Base-by-base conservation (phyloP, 2,797 vertebrate genomes). In the Clamator glandarius region DNA sequence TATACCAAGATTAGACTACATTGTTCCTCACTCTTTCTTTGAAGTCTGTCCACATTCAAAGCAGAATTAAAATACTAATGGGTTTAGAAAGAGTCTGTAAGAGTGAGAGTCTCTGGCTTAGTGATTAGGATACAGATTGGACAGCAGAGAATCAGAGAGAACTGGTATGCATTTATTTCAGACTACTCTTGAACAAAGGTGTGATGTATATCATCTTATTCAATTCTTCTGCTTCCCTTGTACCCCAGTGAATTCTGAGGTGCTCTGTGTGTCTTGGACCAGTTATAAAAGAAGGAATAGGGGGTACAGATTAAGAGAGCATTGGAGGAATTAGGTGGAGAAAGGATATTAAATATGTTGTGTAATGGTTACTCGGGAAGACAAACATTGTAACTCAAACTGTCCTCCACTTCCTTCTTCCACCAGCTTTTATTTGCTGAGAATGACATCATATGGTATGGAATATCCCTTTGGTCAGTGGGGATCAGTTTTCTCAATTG, bases 131-230 rank as follows among this genome's bases (percentile, higher is more conserved):
- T 11, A 35, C 19, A 50, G 36, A 25, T 20, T 36, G 46, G 31
- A 33, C 15, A 62, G 8, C 8, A 74, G 39, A 77, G 17, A 57
- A 58, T 58, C 39, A 61, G 73, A 68, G 39, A 33, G 15, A 20
- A 10, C 8, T 42, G 33, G 6, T 31, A 15, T 15, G 44, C 39
- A 25, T 36, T 52, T 79, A 46, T 66, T 89, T 85, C n/a, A 69
- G 68, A 42, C 6, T 0, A 4, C 31, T 16, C 8, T 42, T 42
- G 19, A 44, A 41, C 4, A 2, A 26, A 7, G 2, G 7, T 24
- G 28, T 61, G 19, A 12, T 78, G 31, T 72, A 57, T 19, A 72
- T 67, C 58, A 61, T 35, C 41, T 23, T 55, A 4, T 57, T 72
- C 42, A 42, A 59, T 35, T 74, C 48, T 66, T 2, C 25, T 84